These are phyloP conservation scores for Zootoca vivipara DNA, from an alignment of 2,113 vertebrate genomes.

Conservation along the genomic window DNA sequence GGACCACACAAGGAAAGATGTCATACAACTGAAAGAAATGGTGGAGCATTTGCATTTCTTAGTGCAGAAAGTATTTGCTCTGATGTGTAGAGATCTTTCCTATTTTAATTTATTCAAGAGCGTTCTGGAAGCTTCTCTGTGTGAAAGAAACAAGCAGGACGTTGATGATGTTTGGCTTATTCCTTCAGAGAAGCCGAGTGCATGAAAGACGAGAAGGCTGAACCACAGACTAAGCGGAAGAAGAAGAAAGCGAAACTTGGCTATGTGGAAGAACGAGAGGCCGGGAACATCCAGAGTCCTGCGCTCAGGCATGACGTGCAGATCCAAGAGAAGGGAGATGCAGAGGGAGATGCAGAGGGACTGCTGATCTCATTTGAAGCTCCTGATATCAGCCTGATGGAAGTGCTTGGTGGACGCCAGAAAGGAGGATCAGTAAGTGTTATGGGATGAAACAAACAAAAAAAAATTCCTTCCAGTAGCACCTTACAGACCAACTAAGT, in stretches of 20 bases:
- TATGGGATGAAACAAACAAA: not conserved
- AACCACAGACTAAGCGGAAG: slow-evolving; percentile 67
- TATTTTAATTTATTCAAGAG: no score
- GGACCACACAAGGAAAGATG: not conserved
- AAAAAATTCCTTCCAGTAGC: no score
- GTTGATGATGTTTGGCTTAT: not conserved
- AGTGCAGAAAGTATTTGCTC: not conserved
- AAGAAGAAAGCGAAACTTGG: slow-evolving; percentile 64
- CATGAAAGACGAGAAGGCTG: slow-evolving; percentile 72
- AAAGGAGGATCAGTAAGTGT: slow-evolving; percentile 66
- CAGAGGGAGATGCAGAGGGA: slow-evolving; percentile 27
- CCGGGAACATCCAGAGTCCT: slow-evolving; percentile 53
- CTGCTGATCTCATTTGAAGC: slow-evolving; percentile 28
- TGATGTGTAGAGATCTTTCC: no score
- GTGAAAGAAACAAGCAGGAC: no score
- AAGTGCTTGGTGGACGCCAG: slow-evolving; percentile 40
- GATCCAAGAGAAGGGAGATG: slow-evolving; percentile 32
- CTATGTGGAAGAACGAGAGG: slow-evolving; percentile 61
- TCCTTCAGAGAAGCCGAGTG: slow-evolving; percentile 23
- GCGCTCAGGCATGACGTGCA: slow-evolving; percentile 52
- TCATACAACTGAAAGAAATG: not conserved
- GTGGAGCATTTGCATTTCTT: not conserved
- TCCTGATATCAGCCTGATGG: slow-evolving; percentile 32
- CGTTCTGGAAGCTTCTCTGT: no score
- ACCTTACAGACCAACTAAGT: no score